Base-by-base conservation (phyloP, 1,140 invertebrate species). In the Oedothorax gibbosus region DNA sequence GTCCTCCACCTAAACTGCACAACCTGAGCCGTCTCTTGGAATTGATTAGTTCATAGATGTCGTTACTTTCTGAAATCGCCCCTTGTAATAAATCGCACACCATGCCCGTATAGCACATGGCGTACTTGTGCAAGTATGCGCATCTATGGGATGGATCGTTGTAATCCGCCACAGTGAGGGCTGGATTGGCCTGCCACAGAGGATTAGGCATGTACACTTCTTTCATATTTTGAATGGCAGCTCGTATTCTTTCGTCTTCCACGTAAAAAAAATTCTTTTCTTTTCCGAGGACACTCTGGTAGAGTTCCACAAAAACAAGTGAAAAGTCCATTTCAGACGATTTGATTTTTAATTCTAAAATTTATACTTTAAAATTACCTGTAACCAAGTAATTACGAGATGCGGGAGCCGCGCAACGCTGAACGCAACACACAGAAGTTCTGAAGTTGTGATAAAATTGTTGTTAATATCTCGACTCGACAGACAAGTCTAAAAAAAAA, bases 1-100 rank as follows among this genome's bases (percentile, higher is more conserved):
- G 73, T 6, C 73, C 73, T 49, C 73, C 73, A 7, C 73, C 73
- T 35, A 77, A 64, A 64, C 73, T 64, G 60, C 73, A 77, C 14
- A 77, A 7, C 7, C 35, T 77, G 6, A 77, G 20, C 10, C 60
- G 18, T 5, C 21, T 75, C 57, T 21, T 75, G 8, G 71, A 57
- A 4, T 56, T 9, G n/a, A 75, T 18, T 21, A n/a, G 10, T 0
- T 75, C 10, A n/a, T 10, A 14, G 11, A 75, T 12, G 15, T 51
- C 15, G 21, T 10, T 11, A 9, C 15, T 56, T 14, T 20, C 15
- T 10, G 7, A 5, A n/a, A 77, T 5, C 49, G 50, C 49, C 6
- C 64, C 14, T n/a, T 50, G 12, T 12, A 72, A 12, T 15, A 72
- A 5, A 7, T 72, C 69, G 9, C 60, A 50, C 11, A 64, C 73